Evolutionary conservation across 2,113 vertebrate genomes (phyloP), one percentile per base, ranked within the genome.

Genomic region (Emydocephalus ijimae): DNA sequence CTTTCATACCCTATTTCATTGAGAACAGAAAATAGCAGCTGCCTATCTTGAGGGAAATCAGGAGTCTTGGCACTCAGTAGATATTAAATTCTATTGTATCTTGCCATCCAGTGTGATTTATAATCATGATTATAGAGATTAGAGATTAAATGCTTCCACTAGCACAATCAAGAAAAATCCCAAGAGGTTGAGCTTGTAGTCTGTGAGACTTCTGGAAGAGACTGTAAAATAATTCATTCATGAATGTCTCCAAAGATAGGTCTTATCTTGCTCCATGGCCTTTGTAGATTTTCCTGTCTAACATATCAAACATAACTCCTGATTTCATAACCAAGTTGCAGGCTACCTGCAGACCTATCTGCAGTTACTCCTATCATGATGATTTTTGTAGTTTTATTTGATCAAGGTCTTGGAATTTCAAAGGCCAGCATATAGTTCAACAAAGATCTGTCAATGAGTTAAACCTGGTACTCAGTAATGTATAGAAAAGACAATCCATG

Each of bases 381-480:
- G 21, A 15, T 1, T 2, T 45, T 88, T 50, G 34, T 24, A 92
- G 26, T 29, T 34, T 90, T 74, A 43, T 15, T 0, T 4, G 52
- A 1, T 1, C 0, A 0, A 29, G 29, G 21, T 39, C 26, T 15
- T 34, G 39, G 26, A 55, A 50, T 55, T 34, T 50, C 54, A 90
- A 34, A 61, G 24, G 50, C 69, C 24, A 43, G 1, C 0, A 29
- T 24, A 0, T 0, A n/a, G 11, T 1, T 45, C 45, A 61, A 1
- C 1, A 59, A 74, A 54, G 4, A 3, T 3, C 48, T 55, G 14
- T 54, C 12, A 20, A 43, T 26, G 18, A 0, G 3, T 7, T 48
- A 6, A 48, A 21, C 52, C 87, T 26, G 34, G 48, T 89, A 34
- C 57, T 54, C 57, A 61, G 20, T 56, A n/a, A 54, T 24, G 29